These are phyloP conservation scores for Acrobasis consociella DNA, from an alignment of 2,888 invertebrate species.

Conservation along the genomic window DNA sequence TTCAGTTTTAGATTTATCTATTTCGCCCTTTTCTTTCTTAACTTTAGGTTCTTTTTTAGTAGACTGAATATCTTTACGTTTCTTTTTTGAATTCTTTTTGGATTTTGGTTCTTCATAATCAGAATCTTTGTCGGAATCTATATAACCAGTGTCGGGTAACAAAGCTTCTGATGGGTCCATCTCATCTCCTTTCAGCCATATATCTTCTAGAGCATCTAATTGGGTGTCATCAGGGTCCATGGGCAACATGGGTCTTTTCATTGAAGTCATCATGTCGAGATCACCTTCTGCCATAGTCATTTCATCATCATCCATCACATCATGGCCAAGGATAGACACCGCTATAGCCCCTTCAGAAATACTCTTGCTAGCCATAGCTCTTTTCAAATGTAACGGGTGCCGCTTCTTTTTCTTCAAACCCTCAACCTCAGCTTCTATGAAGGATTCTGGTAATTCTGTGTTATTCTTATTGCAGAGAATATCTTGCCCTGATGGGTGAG, in stretches of 20 bases:
- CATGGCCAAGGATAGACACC: constrained; percentile 83
- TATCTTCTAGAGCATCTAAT: constrained; percentile 88
- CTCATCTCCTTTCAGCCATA: constrained; percentile 91
- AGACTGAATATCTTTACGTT: constrained; percentile 44
- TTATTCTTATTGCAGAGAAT: constrained; percentile 90
- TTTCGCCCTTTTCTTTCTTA: constrained; percentile 38
- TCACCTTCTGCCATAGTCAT: constrained; percentile 81
- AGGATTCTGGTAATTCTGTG: constrained; percentile 85
- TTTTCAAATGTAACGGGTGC: constrained; percentile 83
- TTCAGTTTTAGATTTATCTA: constrained; percentile 35
- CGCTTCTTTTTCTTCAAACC: constrained; percentile 83
- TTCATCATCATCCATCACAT: constrained; percentile 79
- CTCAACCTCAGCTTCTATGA: constrained; percentile 84
- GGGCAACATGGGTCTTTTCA: constrained; percentile 70
- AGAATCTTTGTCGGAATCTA: constrained; percentile 74
- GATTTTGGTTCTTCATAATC: constrained; percentile 65
- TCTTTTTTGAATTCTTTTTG: constrained; percentile 43
- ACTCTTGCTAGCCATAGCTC: constrained; percentile 81
- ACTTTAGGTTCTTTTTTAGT: constrained; percentile 47
- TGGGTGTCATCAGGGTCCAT: constrained; percentile 87
- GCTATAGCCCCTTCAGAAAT: constrained; percentile 84
- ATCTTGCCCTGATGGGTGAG: constrained; percentile 90
- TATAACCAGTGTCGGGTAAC: constrained; percentile 73
- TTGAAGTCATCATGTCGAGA: constrained; percentile 77
- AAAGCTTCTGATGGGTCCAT: constrained; percentile 83